Conservation (phyloP, 53 echinoderm and acorn worm genomes). For the Echinometra lucunter region DNA sequence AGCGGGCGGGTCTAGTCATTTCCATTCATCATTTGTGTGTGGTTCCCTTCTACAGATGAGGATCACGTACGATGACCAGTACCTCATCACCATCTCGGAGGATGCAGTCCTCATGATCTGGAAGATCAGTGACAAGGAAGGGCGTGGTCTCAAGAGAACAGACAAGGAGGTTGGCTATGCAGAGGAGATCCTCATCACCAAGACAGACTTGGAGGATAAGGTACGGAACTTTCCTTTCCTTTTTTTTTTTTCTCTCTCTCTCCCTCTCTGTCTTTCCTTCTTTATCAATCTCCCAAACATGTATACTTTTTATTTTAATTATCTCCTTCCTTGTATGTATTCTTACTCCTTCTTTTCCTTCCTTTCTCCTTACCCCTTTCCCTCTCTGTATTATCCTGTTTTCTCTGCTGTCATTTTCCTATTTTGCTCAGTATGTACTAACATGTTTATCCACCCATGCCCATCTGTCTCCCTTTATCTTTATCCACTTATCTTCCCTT, state of each 20-base stretch:
- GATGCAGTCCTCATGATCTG: constrained; percentile 98
- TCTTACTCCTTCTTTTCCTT: background rate
- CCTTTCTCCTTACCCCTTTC: background rate
- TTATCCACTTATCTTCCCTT: too few relatives aligned
- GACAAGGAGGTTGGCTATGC: constrained; percentile 99
- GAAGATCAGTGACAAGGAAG: constrained; percentile 99
- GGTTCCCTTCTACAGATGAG: constrained; percentile 79
- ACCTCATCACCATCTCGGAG: constrained; percentile 94
- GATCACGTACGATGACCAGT: constrained; percentile 98
- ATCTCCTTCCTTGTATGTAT: background rate
- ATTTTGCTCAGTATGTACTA: too few relatives aligned
- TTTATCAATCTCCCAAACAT: background rate
- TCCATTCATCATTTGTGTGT: too few relatives aligned
- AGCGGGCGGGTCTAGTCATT: too few relatives aligned
- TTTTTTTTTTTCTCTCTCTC: background rate
- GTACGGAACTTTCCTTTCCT: constrained; percentile 61
- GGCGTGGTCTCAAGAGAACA: constrained; percentile 92
- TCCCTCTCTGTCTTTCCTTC: background rate
- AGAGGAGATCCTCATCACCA: constrained; percentile 99
- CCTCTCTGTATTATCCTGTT: background rate
- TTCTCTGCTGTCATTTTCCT: background rate
- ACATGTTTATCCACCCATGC: too few relatives aligned
- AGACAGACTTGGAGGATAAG: constrained; percentile 98
- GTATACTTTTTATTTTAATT: background rate
- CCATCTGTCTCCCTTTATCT: too few relatives aligned